These are phyloP conservation scores for Xestia rhomboidea DNA, from an alignment of 2,888 invertebrate genomes.

Conservation along the genomic window DNA sequence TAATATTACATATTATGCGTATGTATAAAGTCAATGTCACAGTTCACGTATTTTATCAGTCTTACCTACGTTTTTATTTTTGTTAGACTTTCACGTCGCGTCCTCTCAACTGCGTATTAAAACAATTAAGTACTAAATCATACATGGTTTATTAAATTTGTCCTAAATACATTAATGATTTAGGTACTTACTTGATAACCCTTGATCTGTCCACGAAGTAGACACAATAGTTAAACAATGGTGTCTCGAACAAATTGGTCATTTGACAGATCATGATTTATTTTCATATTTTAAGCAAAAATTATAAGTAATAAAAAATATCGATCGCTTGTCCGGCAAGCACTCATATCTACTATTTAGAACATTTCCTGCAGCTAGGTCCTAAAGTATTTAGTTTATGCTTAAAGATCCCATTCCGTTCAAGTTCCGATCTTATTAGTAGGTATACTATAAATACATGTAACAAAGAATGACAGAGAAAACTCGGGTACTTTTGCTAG, in stretches of 20 bases:
- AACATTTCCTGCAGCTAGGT: neutral
- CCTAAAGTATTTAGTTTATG: neutral
- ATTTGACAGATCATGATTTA: too few species aligned
- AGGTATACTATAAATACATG: neutral
- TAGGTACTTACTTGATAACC: neutral
- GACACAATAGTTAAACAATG: too few species aligned
- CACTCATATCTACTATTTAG: neutral
- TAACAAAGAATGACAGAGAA: neutral
- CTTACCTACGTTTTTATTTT: constrained; percentile 5
- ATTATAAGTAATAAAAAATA: neutral
- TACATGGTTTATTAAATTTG: neutral
- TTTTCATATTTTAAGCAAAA: neutral
- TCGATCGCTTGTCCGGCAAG: neutral
- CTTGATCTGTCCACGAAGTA: too few species aligned
- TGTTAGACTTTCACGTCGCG: constrained; percentile 18
- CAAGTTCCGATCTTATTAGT: neutral
- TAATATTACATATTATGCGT: constrained; percentile 10
- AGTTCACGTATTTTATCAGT: constrained; percentile 16
- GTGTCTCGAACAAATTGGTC: too few species aligned
- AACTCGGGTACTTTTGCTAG: neutral
- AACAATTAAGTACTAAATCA: neutral
- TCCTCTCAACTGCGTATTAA: constrained; percentile 12
- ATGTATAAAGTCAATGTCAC: constrained; percentile 36
- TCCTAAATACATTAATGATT: neutral
- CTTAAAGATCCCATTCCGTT: neutral